Conservation (phyloP, 2,797 vertebrate species). For the Mallotus villosus region DNA sequence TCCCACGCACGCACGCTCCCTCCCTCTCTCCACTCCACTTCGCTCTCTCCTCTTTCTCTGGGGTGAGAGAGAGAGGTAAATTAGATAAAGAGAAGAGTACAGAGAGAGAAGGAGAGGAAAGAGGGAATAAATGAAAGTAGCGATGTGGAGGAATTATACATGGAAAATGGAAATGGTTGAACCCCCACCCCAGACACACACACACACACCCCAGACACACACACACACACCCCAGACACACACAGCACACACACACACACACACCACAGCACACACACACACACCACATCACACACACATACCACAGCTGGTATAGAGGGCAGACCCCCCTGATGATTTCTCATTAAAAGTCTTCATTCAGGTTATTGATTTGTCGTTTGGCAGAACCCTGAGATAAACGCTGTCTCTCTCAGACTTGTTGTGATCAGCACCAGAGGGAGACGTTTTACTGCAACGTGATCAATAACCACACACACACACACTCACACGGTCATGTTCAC, state of each 20-base stretch:
- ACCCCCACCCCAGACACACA: background rate
- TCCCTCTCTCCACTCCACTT: no score
- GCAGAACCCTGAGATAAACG: background rate
- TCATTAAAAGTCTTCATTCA: background rate
- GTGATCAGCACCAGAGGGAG: constrained; percentile 3
- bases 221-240: background rate
- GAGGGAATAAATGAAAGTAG: background rate
- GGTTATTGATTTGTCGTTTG: background rate
- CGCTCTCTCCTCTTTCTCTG: background rate
- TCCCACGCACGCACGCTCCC: no score
- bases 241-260: no score
- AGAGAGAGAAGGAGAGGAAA: background rate
- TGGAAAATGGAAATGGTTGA: background rate
- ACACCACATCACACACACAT: background rate
- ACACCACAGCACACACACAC: background rate
- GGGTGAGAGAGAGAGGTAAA: background rate
- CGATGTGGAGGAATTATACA: background rate
- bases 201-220: background rate
- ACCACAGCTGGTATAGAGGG: background rate
- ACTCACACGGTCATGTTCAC: no score
- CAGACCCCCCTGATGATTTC: background rate
- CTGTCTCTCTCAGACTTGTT: background rate
- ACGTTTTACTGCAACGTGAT: background rate
- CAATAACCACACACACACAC: background rate
- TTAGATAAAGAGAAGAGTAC: background rate